Evolutionary conservation across 2,113 vertebrate species (phyloP).

Genomic region (Nannobrachium achirus): DNA sequence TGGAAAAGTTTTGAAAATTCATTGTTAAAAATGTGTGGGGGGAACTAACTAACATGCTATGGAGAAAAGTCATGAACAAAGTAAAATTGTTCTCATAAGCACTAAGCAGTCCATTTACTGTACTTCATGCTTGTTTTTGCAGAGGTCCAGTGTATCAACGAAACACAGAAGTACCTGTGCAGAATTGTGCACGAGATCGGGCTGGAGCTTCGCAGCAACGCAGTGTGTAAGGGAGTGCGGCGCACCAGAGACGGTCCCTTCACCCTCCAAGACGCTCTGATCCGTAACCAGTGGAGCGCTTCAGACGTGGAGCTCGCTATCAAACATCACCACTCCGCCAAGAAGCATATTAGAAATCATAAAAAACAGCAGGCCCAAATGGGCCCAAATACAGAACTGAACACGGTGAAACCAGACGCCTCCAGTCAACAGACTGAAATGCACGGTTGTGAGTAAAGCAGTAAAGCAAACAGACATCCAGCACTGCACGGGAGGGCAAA

Average conservation of each 20-base stretch:
- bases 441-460: no score
- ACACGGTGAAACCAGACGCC: background rate
- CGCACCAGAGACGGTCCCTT: conserved; percentile 87
- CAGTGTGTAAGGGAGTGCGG: conserved; percentile 86
- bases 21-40: no score
- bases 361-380: no score
- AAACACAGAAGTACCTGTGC: conserved; percentile 90
- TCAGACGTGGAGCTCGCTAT: conserved; percentile 76
- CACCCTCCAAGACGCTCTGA: conserved; percentile 83
- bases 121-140: conserved; percentile 10
- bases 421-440: conserved; percentile 9
- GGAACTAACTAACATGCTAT: no score
- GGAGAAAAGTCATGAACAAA: no score
- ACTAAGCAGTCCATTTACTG: no score
- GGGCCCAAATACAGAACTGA: background rate
- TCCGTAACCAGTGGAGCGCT: conserved; percentile 84
- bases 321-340: conserved; percentile 43
- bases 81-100: no score
- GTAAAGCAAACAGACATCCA: no score
- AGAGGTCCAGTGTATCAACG: conserved; percentile 93
- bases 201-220: conserved; percentile 88
- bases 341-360: conserved; percentile 24
- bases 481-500: background rate
- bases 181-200: conserved; percentile 91
- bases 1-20: no score